phyloP scores from a whole-genome alignment of 2,113 vertebrate genomes.

The Rhinoptilus africanus region DNA sequence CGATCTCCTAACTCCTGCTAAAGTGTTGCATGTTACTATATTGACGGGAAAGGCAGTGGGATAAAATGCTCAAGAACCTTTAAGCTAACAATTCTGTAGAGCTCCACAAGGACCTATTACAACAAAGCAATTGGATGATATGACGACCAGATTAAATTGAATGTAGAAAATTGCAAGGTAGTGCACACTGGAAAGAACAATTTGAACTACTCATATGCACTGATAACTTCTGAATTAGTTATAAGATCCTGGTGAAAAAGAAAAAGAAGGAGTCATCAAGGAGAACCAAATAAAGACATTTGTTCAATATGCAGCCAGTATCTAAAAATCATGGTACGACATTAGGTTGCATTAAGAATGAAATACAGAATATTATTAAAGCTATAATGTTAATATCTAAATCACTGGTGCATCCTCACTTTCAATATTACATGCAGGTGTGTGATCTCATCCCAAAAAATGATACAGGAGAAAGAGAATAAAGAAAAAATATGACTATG shows the following conservation, averaged over 20 bases:
- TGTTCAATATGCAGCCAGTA: neutral
- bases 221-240: slow-evolving; percentile 44
- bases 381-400: neutral
- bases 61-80: neutral
- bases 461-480: neutral
- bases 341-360: neutral
- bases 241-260: neutral
- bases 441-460: neutral
- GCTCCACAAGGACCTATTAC: slow-evolving; percentile 8
- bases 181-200: neutral
- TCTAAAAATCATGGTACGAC: neutral
- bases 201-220: neutral
- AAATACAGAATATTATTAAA: neutral
- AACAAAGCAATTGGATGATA: neutral
- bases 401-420: neutral
- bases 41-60: neutral
- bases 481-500: neutral
- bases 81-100: neutral
- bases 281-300: neutral
- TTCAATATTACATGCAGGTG: neutral
- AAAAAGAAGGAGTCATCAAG: neutral
- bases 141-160: neutral
- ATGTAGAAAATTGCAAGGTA: slow-evolving; percentile 18
- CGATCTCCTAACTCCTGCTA: neutral
- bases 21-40: neutral